Percentiles rank a stretch among this genome's conserved stretches.
phyloP scores from a whole-genome alignment of 2,113 vertebrate genomes.

The Neolamprologus kungweensis region DNA sequence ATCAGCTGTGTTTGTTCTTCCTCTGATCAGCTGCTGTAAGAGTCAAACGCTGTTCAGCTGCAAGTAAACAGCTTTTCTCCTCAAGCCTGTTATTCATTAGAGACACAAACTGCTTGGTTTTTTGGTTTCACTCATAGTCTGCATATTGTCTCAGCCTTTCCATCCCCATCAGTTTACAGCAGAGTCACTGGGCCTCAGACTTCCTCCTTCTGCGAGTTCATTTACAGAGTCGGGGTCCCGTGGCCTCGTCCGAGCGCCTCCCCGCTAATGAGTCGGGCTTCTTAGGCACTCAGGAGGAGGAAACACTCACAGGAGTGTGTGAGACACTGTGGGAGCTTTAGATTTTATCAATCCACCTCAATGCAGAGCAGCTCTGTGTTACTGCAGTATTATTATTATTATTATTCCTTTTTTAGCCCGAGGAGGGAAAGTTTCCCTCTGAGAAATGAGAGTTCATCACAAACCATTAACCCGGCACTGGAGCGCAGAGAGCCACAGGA shows the following conservation, averaged over 20 bases:
- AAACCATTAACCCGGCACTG: background rate
- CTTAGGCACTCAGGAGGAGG: conserved; percentile 16
- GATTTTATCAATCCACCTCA: background rate
- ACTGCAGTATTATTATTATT: background rate
- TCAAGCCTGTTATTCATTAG: conserved; percentile 54
- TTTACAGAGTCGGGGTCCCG: background rate
- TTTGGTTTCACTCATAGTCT: background rate
- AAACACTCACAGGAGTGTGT: background rate
- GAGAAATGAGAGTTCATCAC: background rate
- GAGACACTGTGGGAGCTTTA: conserved; percentile 12
- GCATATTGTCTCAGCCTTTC: conserved; percentile 26
- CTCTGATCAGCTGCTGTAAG: background rate
- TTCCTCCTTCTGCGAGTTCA: background rate
- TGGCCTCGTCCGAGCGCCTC: background rate
- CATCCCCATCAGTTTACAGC: conserved; percentile 5
- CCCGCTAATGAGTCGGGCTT: conserved; percentile 30
- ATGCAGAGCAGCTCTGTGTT: background rate
- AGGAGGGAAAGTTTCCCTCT: background rate
- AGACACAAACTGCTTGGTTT: background rate
- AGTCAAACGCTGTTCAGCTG: background rate
- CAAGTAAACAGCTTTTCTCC: background rate
- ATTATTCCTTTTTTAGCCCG: background rate
- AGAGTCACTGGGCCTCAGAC: background rate
- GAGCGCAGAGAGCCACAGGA: background rate
- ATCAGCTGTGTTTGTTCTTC: background rate